Conservation (phyloP, 2,888 invertebrate species). For the Acrocyrtus sp. region DNA sequence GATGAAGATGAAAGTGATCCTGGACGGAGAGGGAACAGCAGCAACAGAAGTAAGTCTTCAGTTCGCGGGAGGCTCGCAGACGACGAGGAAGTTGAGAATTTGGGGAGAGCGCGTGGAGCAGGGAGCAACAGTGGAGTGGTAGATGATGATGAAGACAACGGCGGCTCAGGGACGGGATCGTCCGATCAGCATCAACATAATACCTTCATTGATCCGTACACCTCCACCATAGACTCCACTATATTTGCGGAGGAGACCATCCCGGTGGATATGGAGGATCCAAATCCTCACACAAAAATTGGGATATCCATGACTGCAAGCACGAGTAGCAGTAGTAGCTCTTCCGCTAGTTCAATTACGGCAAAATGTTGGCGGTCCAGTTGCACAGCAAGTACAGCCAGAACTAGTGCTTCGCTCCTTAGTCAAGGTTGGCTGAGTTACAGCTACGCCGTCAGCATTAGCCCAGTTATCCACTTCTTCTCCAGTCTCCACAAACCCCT, state of each 20-base stretch:
- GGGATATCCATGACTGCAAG: slow-evolving; percentile 41
- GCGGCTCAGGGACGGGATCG: slow-evolving; percentile 33
- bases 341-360: too few species aligned
- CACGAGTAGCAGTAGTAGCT: slow-evolving; percentile 9
- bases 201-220: slow-evolving; percentile 35
- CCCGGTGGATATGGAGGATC: slow-evolving; percentile 31
- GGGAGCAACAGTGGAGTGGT: slow-evolving; percentile 13
- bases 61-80: slow-evolving; percentile 23
- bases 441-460: background rate
- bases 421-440: slow-evolving; percentile 2
- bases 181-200: slow-evolving; percentile 9
- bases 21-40: background rate
- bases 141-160: slow-evolving; percentile 33
- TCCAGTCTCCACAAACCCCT: slow-evolving; percentile 6
- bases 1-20: too few species aligned
- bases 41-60: slow-evolving; percentile 11
- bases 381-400: slow-evolving; percentile 2
- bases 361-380: too few species aligned
- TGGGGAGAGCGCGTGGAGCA: too few species aligned
- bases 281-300: slow-evolving; percentile 44
- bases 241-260: slow-evolving; percentile 19
- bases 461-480: slow-evolving; percentile 13
- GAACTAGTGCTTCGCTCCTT: background rate
- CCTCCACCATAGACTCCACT: slow-evolving; percentile 31
- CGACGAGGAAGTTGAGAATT: slow-evolving; percentile 55